Evolutionary conservation across 2,888 invertebrate genomes (phyloP).

Genomic region (Pammene fasciana): DNA sequence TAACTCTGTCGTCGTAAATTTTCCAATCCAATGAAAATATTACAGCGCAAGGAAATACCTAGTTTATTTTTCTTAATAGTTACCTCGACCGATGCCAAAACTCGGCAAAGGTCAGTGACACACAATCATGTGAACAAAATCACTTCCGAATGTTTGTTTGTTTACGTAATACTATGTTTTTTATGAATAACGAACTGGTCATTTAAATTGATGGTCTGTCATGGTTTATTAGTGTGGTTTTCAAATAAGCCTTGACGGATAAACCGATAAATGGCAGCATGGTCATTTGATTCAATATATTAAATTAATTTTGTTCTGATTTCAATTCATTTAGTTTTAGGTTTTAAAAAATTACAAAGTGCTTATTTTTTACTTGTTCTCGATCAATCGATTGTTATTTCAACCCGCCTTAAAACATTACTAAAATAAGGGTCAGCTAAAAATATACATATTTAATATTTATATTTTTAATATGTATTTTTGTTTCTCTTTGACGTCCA

Average conservation of each 20-base stretch:
- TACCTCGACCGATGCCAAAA: conserved; percentile 29
- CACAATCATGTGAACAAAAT: conserved; percentile 25
- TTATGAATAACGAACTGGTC: conserved; percentile 22
- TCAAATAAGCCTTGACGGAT: not conserved
- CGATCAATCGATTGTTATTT: too few relatives aligned
- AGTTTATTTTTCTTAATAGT: conserved; percentile 19
- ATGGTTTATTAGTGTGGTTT: conserved; percentile 1
- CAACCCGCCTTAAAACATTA: too few relatives aligned
- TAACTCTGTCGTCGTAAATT: conserved; percentile 8
- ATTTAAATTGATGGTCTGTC: not conserved
- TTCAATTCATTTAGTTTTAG: too few relatives aligned
- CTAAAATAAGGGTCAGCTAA: too few relatives aligned
- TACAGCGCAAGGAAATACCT: conserved; percentile 6
- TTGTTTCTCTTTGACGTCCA: too few relatives aligned
- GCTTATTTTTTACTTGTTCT: too few relatives aligned
- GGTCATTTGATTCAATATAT: too few relatives aligned
- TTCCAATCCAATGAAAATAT: conserved; percentile 13
- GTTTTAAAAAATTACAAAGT: too few relatives aligned
- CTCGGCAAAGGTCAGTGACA: conserved; percentile 37
- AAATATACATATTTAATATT: too few relatives aligned
- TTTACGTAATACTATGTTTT: conserved; percentile 27
- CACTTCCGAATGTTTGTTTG: conserved; percentile 34
- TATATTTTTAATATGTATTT: too few relatives aligned
- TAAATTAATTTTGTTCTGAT: too few relatives aligned
- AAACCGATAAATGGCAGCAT: not conserved